Evolutionary conservation across 2,888 invertebrate genomes (phyloP).

Genomic region (Melieria omissa): DNA sequence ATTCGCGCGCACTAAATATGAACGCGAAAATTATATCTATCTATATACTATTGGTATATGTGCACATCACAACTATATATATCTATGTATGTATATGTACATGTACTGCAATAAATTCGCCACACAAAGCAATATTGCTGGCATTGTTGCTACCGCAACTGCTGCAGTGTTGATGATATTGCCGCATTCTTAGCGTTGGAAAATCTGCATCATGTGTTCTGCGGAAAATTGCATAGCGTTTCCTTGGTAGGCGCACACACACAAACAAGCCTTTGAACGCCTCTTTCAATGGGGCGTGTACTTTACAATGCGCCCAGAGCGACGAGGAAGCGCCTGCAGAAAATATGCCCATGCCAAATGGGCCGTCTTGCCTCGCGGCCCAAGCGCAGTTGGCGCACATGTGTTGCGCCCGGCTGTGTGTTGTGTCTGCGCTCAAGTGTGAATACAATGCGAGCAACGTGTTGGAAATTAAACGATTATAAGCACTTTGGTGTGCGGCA

Average conservation of each 20-base stretch:
- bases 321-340: too few relatives aligned
- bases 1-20: conserved; percentile 28
- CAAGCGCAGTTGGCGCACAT: too few relatives aligned
- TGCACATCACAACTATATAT: background rate
- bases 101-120: background rate
- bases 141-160: conserved; percentile 23
- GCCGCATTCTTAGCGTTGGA: conserved; percentile 26
- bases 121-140: conserved; percentile 1
- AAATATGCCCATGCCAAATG: too few relatives aligned
- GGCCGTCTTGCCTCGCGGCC: too few relatives aligned
- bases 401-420: too few relatives aligned
- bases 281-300: too few relatives aligned
- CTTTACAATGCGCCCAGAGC: too few relatives aligned
- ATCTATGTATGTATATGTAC: conserved; percentile 6
- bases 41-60: background rate
- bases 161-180: conserved; percentile 9
- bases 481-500: too few relatives aligned
- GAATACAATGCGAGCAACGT: too few relatives aligned
- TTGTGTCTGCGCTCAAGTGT: too few relatives aligned
- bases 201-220: conserved; percentile 13
- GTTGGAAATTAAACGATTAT: too few relatives aligned
- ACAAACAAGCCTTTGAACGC: background rate
- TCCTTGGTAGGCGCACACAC: background rate
- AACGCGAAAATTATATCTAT: background rate
- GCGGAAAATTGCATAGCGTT: background rate